These are phyloP conservation scores for Sinotaia quadrata DNA, from an alignment of 2,888 invertebrate species.

Conservation along the genomic window DNA sequence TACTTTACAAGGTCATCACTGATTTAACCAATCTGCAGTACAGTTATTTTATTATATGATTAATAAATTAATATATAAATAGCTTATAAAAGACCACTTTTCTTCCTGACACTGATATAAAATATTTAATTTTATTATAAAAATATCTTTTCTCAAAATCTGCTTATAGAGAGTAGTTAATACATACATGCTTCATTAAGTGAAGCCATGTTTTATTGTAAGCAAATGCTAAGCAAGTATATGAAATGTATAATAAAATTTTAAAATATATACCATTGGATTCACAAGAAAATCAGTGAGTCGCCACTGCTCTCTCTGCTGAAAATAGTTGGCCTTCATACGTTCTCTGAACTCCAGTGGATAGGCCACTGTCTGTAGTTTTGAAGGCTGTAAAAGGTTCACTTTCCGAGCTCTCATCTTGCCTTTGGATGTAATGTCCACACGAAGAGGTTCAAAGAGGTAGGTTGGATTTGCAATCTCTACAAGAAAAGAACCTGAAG, in stretches of 20 bases:
- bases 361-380: slow-evolving; percentile 85
- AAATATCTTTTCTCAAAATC: too few relatives aligned
- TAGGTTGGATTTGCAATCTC: slow-evolving; percentile 93
- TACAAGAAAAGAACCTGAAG: slow-evolving; percentile 85
- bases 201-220: not conserved
- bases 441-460: slow-evolving; percentile 92
- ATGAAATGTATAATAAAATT: too few relatives aligned
- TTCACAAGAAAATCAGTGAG: slow-evolving; percentile 96
- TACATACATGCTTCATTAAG: not conserved
- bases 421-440: slow-evolving; percentile 97
- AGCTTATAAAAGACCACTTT: too few relatives aligned
- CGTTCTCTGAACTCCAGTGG: slow-evolving; percentile 90
- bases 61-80: too few relatives aligned
- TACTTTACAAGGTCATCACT: too few relatives aligned
- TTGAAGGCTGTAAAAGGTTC: slow-evolving; percentile 92
- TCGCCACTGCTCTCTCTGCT: slow-evolving; percentile 95
- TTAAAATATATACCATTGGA: slow-evolving; percentile 82
- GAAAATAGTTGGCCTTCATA: slow-evolving; percentile 83
- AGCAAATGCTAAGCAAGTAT: too few relatives aligned
- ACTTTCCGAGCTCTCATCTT: slow-evolving; percentile 95
- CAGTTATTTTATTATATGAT: too few relatives aligned
- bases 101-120: too few relatives aligned
- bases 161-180: not conserved
- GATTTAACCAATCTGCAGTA: too few relatives aligned
- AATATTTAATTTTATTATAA: too few relatives aligned